Conservation (phyloP, 2,888 invertebrate species). For the Acronicta aceris region DNA sequence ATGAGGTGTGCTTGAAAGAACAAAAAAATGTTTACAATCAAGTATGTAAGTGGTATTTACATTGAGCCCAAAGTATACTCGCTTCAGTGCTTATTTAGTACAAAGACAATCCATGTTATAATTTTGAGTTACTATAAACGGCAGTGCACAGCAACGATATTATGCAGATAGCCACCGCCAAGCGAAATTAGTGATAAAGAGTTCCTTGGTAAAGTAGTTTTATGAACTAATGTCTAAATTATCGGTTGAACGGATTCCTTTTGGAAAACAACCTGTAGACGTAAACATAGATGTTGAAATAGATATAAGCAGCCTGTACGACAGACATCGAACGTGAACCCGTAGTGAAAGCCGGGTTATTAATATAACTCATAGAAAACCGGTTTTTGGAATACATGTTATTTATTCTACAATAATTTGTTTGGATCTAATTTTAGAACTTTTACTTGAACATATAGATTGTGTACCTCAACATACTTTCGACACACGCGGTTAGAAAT, state of each 20-base stretch:
- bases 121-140: conserved; percentile 27
- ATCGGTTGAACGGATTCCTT: conserved; percentile 14
- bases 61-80: conserved; percentile 28
- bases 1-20: conserved; percentile 6
- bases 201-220: not conserved
- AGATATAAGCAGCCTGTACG: conserved; percentile 36
- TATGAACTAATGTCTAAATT: conserved; percentile 2
- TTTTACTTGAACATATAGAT: conserved; percentile 32
- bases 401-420: conserved; percentile 40
- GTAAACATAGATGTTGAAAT: conserved; percentile 35
- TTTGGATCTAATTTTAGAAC: conserved; percentile 18
- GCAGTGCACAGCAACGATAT: conserved; percentile 1
- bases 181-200: conserved; percentile 9
- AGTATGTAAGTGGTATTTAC: conserved; percentile 20
- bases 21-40: conserved; percentile 28
- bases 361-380: conserved; percentile 48
- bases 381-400: conserved; percentile 47
- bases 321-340: conserved; percentile 38
- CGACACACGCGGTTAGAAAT: not conserved
- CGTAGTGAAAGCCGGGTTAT: conserved; percentile 54
- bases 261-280: conserved; percentile 46
- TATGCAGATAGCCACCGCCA: conserved; percentile 1
- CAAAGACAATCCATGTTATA: conserved; percentile 42
- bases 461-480: not conserved
- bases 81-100: conserved; percentile 36